These are phyloP conservation scores for Acanthiza pusilla DNA, from an alignment of 2,797 vertebrate species.

Conservation along the genomic window DNA sequence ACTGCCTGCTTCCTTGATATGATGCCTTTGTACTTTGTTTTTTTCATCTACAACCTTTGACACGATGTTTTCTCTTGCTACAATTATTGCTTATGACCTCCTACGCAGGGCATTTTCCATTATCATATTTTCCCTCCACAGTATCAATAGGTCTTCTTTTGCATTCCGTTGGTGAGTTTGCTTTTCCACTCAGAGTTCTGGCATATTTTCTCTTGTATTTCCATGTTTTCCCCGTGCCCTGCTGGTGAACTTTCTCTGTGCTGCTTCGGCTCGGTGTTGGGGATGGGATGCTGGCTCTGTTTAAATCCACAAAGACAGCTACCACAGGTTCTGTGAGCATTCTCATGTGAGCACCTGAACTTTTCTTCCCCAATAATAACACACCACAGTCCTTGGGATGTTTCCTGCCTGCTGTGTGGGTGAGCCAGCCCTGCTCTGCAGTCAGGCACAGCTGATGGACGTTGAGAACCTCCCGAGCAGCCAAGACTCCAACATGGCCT, in stretches of 20 bases:
- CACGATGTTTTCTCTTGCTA: constrained; percentile 48
- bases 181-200: neutral
- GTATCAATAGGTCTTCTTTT: constrained; percentile 52
- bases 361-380: neutral
- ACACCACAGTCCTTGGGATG: neutral
- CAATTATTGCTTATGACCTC: constrained; percentile 52
- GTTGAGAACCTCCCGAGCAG: neutral
- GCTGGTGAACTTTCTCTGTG: neutral
- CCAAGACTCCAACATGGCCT: neutral
- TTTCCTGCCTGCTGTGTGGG: neutral
- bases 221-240: neutral
- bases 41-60: constrained; percentile 52
- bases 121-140: constrained; percentile 40
- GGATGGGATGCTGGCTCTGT: neutral
- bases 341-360: neutral
- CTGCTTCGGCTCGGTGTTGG: neutral
- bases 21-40: constrained; percentile 30
- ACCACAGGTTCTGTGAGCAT: neutral
- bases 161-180: constrained; percentile 15
- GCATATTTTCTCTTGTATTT: neutral
- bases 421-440: neutral
- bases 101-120: constrained; percentile 28
- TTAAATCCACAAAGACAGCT: neutral
- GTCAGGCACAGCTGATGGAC: neutral
- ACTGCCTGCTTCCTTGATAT: constrained; percentile 30